Conservation (phyloP, 2,888 invertebrate species). For the Anagyrus pseudococci region DNA sequence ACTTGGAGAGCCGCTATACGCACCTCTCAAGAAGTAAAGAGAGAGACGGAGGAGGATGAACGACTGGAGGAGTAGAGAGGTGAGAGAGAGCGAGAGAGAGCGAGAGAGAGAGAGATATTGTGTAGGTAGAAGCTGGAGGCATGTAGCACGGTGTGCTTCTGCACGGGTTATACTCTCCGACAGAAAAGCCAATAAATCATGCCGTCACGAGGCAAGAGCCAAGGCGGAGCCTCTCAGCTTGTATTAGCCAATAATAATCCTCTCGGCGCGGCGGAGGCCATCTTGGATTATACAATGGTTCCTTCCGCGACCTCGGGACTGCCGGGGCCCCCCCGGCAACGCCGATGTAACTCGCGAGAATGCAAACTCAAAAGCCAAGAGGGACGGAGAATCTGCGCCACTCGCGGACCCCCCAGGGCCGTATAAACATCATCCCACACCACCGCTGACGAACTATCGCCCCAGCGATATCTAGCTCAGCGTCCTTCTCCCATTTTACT, state of each 20-base stretch:
- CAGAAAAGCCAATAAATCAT: conserved; percentile 67
- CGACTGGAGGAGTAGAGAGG: not conserved
- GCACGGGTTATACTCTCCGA: conserved; percentile 59
- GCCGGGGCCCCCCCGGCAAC: too few species aligned
- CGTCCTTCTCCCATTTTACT: not conserved
- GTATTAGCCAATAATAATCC: conserved; percentile 70
- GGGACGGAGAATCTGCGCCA: conserved; percentile 1
- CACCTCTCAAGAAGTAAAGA: conserved; percentile 3
- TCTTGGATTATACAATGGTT: conserved; percentile 65
- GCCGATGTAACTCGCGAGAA: conserved; percentile 57
- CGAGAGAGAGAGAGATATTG: not conserved
- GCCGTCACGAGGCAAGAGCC: conserved; percentile 66
- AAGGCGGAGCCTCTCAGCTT: conserved; percentile 67
- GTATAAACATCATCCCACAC: conserved; percentile 6
- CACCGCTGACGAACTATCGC: conserved; percentile 27
- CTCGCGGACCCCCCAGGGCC: conserved; percentile 34
- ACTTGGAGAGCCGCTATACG: conserved; percentile 2
- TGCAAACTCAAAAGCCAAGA: conserved; percentile 51
- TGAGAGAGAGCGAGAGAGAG: not conserved
- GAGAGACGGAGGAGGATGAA: not conserved
- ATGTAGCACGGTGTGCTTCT: conserved; percentile 53
- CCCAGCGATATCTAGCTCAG: conserved; percentile 12
- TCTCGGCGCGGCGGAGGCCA: conserved; percentile 65
- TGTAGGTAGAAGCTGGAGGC: conserved; percentile 11
- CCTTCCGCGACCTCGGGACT: conserved; percentile 53